Conservation (phyloP, 2,888 invertebrate genomes). For the Cephus pygmeus region DNA sequence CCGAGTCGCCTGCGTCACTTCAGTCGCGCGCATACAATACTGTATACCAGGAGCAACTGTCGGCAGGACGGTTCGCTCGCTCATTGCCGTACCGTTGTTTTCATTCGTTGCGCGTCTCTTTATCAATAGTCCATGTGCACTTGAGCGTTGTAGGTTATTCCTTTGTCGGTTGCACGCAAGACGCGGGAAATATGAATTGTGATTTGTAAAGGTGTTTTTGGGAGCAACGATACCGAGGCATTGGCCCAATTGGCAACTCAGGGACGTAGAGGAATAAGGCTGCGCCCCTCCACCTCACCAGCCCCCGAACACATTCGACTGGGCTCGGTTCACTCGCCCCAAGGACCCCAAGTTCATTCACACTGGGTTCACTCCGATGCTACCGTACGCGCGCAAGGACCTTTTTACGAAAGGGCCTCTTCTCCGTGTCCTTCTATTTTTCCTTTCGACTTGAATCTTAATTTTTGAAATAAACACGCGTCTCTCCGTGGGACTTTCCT, state of each 20-base stretch:
- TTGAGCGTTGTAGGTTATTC: background rate
- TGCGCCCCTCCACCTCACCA: background rate
- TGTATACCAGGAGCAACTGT: background rate
- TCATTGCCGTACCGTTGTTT: background rate
- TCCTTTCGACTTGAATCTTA: background rate
- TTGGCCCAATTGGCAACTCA: constrained; percentile 45
- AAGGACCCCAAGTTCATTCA: background rate
- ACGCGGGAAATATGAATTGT: constrained; percentile 1
- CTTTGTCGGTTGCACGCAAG: background rate
- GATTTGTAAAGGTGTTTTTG: constrained; percentile 1
- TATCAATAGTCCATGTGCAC: background rate
- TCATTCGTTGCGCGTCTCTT: background rate
- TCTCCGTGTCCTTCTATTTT: background rate
- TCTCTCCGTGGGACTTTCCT: background rate
- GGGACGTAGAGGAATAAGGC: constrained; percentile 24
- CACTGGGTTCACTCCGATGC: background rate
- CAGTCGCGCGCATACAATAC: background rate
- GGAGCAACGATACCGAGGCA: constrained; percentile 29
- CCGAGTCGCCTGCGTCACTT: background rate
- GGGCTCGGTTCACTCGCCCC: constrained; percentile 7
- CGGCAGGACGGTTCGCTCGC: background rate
- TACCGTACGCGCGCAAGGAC: background rate
- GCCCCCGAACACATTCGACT: constrained; percentile 16
- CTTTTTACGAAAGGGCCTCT: background rate
- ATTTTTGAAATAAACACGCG: background rate